phyloP scores from a whole-genome alignment of 2,888 invertebrate species.

The Uloborus plumipes region DNA sequence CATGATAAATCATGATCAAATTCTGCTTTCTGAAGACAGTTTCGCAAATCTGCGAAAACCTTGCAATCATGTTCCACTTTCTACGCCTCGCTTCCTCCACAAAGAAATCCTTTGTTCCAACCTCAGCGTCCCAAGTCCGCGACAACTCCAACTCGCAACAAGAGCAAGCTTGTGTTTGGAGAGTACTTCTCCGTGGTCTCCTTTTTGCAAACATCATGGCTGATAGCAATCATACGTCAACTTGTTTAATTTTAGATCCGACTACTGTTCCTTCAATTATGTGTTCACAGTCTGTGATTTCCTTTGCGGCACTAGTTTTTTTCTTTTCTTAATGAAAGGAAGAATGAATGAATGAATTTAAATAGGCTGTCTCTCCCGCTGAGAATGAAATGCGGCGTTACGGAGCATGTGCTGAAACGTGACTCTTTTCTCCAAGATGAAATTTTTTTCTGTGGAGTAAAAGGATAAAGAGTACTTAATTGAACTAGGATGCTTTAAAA shows the following conservation, averaged over 20 bases:
- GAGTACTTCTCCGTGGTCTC: slow-evolving; percentile 10
- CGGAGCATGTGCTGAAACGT: too few species aligned
- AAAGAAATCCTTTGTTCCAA: slow-evolving; percentile 38
- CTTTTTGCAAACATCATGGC: slow-evolving; percentile 37
- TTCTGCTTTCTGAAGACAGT: too few species aligned
- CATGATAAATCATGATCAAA: too few species aligned
- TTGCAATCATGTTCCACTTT: too few species aligned
- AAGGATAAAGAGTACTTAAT: too few species aligned
- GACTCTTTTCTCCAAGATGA: too few species aligned
- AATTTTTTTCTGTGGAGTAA: too few species aligned
- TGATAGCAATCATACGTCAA: slow-evolving; percentile 57
- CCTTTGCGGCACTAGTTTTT: slow-evolving; percentile 10
- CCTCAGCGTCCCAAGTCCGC: slow-evolving; percentile 2
- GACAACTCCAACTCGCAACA: slow-evolving; percentile 33
- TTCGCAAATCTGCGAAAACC: too few species aligned
- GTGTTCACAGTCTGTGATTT: slow-evolving; percentile 51
- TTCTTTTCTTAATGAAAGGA: slow-evolving; percentile 3
- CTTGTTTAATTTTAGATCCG: slow-evolving; percentile 60
- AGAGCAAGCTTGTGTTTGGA: slow-evolving; percentile 26
- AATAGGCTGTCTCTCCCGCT: slow-evolving; percentile 24
- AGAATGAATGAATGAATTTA: slow-evolving; percentile 19
- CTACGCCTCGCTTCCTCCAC: slow-evolving; percentile 7
- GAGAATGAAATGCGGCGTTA: slow-evolving; percentile 18
- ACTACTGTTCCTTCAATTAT: slow-evolving; percentile 62
- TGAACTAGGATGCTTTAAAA: too few species aligned